These are phyloP conservation scores for Andinoacara biseriatus DNA, from an alignment of 2,113 vertebrate genomes.

Conservation along the genomic window DNA sequence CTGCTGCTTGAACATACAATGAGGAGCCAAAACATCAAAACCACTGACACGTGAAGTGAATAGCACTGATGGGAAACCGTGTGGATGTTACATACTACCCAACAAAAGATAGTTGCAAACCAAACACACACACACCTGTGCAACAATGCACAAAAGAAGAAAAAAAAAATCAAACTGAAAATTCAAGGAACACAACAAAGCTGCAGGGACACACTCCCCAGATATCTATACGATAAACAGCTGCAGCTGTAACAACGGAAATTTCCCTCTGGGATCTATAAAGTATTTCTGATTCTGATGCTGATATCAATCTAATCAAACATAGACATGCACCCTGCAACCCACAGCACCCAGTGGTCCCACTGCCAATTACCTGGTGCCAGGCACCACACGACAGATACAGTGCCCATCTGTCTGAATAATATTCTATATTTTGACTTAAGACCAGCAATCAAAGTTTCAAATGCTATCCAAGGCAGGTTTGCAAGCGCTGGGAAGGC, in stretches of 20 bases:
- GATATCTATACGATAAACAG: neutral
- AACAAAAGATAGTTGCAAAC: neutral
- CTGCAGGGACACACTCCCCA: neutral
- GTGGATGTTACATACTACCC: neutral
- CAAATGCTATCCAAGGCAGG: no score
- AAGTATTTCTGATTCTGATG: no score
- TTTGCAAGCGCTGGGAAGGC: neutral
- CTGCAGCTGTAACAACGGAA: no score
- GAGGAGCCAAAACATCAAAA: neutral
- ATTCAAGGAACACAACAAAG: neutral
- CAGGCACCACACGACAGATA: neutral
- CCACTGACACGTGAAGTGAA: neutral
- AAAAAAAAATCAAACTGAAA: neutral
- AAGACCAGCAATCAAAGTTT: neutral
- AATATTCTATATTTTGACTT: neutral
- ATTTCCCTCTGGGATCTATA: no score
- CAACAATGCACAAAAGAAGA: neutral
- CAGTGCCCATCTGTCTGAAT: neutral
- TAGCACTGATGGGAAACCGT: neutral
- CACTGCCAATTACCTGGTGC: neutral
- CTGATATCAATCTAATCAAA: neutral
- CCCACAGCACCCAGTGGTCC: neutral
- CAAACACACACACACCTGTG: neutral
- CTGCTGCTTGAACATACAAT: neutral
- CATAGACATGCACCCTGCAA: neutral